Percentiles rank a stretch among this genome's conserved stretches.
Evolutionary conservation across 2,113 vertebrate species (phyloP).

Genomic region (Lasiurus borealis): DNA sequence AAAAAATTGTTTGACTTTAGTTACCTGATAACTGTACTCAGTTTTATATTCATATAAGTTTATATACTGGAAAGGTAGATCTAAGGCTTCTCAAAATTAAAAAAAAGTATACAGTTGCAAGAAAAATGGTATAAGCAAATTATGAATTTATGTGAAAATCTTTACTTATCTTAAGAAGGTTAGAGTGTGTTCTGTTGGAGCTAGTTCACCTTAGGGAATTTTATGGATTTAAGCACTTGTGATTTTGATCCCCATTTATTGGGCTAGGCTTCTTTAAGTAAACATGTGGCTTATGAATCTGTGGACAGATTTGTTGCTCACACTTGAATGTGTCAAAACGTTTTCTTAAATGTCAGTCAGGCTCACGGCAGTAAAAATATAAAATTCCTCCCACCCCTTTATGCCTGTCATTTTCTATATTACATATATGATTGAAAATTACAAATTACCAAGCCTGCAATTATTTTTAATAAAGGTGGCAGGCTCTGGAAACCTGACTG

Average conservation of each 20-base stretch:
- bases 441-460: constrained; percentile 60
- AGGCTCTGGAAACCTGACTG: constrained; percentile 10
- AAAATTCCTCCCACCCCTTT: background rate
- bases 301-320: constrained; percentile 64
- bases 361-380: constrained; percentile 45
- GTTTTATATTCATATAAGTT: background rate
- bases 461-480: constrained; percentile 44
- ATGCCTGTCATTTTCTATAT: constrained; percentile 64
- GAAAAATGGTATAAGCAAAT: background rate
- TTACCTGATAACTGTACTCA: background rate
- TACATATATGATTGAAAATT: constrained; percentile 64
- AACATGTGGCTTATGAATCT: constrained; percentile 70
- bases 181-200: constrained; percentile 21
- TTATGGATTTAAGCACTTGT: constrained; percentile 68
- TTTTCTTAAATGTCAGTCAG: constrained; percentile 70
- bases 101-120: background rate
- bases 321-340: constrained; percentile 57
- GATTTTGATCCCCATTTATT: constrained; percentile 80
- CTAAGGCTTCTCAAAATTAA: background rate
- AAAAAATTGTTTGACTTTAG: background rate
- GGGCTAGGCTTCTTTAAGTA: constrained; percentile 75
- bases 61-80: background rate
- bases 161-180: constrained; percentile 33
- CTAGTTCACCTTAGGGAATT: constrained; percentile 59
- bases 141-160: constrained; percentile 53